These are phyloP conservation scores for Thymallus thymallus DNA, from an alignment of 2,113 vertebrate genomes.

Conservation along the genomic window DNA sequence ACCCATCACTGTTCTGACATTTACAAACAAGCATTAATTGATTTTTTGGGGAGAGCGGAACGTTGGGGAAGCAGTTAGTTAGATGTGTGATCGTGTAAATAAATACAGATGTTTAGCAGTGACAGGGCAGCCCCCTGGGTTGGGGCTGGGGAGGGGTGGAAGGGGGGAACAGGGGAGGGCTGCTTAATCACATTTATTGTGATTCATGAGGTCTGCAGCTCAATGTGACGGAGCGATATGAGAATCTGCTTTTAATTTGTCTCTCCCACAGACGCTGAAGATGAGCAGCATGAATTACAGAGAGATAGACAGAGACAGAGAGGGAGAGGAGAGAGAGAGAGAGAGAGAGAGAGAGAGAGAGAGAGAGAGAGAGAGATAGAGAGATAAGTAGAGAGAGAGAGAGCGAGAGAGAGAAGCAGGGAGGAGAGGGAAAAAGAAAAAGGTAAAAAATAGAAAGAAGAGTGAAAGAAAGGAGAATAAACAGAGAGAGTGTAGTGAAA, in stretches of 20 bases:
- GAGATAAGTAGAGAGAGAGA: no score
- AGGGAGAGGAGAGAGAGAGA: no score
- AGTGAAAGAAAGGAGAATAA: slow-evolving; percentile 23
- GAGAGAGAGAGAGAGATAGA: slow-evolving; percentile 35
- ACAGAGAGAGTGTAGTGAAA: slow-evolving; percentile 51
- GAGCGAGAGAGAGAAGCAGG: slow-evolving; percentile 14
- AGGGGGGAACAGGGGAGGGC: slow-evolving; percentile 55
- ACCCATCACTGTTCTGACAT: slow-evolving; percentile 53
- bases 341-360: not conserved
- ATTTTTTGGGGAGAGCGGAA: slow-evolving; percentile 39
- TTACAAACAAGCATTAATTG: slow-evolving; percentile 70
- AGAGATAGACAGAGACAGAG: slow-evolving; percentile 43
- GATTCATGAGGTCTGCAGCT: slow-evolving; percentile 76
- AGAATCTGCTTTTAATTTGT: slow-evolving; percentile 74
- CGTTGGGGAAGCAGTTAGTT: slow-evolving; percentile 74
- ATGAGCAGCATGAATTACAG: slow-evolving; percentile 75
- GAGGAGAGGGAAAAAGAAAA: slow-evolving; percentile 43
- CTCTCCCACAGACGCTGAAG: slow-evolving; percentile 68
- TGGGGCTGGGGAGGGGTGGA: slow-evolving; percentile 34
- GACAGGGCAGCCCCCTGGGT: slow-evolving; percentile 61
- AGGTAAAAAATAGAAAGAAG: slow-evolving; percentile 8
- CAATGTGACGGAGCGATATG: slow-evolving; percentile 73
- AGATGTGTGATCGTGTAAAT: slow-evolving; percentile 75
- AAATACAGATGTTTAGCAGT: slow-evolving; percentile 73
- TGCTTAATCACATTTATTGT: slow-evolving; percentile 77